Base-by-base conservation (phyloP, 2,797 vertebrate species). In the Bradypodion ventrale region DNA sequence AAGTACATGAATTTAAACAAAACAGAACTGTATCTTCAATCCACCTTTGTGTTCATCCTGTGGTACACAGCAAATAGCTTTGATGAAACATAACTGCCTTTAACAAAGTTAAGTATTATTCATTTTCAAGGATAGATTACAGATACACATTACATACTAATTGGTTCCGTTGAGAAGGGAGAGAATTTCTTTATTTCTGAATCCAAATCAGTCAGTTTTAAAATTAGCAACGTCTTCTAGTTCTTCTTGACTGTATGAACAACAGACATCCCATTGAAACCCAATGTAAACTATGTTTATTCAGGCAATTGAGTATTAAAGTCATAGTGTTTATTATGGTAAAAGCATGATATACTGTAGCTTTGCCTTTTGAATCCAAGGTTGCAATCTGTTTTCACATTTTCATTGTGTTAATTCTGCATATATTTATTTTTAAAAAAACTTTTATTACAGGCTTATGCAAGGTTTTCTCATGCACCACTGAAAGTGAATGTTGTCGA, bases 401-500 rank as follows among this genome's bases (percentile, higher is more conserved):
- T 15, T 35, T 5, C 2, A 7, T 70, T 52, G 35, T 21, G 15
- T 62, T 27, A 79, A 29, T 66, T 75, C 73, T 77, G 60, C 59
- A 12, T 78, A 19, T 83, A 84, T 87, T 78, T 90, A 72, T 87
- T 74, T 21, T 86, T 83, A 3, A n/a, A n/a, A n/a, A 77, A 75
- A 91, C 87, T 92, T 91, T 92, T 91, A 59, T 93, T 97, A 76
- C 93, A 99, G 98, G 97, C 98, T 13, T 99, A 99, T 35, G 95
- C 96, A 78, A 99, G 97, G 85, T 99, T 99, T 96, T 96, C 97
- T 85, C 97, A 97, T 68, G 98, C 98, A 87, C 97, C 97, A 7
- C 81, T 99, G 84, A 95, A 93, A 87, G 94, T 98, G 92, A 97
- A 93, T 91, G 93, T 96, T 23, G 92, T 99, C 89, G 97, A 97